These are phyloP conservation scores for Protophormia terraenovae DNA, from an alignment of 2,888 invertebrate genomes.

Conservation along the genomic window DNA sequence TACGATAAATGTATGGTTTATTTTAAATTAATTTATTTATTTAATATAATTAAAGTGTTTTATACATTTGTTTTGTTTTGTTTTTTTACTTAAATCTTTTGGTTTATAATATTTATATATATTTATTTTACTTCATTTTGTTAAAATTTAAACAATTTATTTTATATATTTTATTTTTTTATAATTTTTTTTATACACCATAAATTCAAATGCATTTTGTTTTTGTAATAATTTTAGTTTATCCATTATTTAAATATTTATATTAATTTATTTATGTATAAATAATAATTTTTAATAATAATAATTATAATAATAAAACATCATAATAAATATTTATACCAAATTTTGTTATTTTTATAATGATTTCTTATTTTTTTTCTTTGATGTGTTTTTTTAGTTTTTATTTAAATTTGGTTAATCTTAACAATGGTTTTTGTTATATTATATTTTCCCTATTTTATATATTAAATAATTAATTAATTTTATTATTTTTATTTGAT, in stretches of 20 bases:
- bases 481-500: slow-evolving; percentile 27
- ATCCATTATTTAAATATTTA: slow-evolving; percentile 70
- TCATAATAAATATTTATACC: slow-evolving; percentile 77
- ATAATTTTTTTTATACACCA: slow-evolving; percentile 74
- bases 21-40: slow-evolving; percentile 65
- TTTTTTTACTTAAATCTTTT: slow-evolving; percentile 40
- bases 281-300: slow-evolving; percentile 70
- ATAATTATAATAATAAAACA: slow-evolving; percentile 76
- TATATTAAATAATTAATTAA: slow-evolving; percentile 44
- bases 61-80: slow-evolving; percentile 63
- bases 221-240: slow-evolving; percentile 69
- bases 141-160: slow-evolving; percentile 67
- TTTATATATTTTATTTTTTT: slow-evolving; percentile 54
- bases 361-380: slow-evolving; percentile 53
- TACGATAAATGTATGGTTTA: slow-evolving; percentile 60
- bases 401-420: slow-evolving; percentile 56
- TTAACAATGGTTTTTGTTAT: slow-evolving; percentile 52
- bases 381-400: slow-evolving; percentile 29
- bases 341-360: slow-evolving; percentile 70
- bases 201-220: slow-evolving; percentile 75
- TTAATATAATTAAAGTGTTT: slow-evolving; percentile 68
- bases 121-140: slow-evolving; percentile 47
- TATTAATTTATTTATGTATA: slow-evolving; percentile 64
- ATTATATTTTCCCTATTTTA: slow-evolving; percentile 58
- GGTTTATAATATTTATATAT: slow-evolving; percentile 61